Percentiles rank a stretch among this genome's conserved stretches.
Conservation (phyloP, 2,113 vertebrate genomes). For the Turnix velox region DNA sequence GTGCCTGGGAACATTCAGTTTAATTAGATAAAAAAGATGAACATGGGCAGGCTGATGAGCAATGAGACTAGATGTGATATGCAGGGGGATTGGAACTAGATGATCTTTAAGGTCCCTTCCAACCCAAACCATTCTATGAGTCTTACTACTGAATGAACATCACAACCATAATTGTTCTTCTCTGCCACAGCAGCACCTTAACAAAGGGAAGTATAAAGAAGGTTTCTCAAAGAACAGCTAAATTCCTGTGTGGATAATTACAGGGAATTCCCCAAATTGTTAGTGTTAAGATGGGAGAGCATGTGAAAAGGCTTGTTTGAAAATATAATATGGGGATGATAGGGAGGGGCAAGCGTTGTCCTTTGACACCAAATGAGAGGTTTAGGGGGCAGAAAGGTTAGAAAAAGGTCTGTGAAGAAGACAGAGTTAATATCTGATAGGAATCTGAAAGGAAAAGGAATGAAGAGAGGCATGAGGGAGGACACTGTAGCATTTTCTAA, state of each 20-base stretch:
- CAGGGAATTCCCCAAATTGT: background rate
- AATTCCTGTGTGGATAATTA: background rate
- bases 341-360: background rate
- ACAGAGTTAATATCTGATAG: background rate
- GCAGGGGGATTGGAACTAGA: too few relatives aligned
- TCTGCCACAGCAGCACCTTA: background rate
- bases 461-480: background rate
- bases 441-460: background rate
- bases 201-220: background rate
- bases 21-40: background rate
- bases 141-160: background rate
- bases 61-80: background rate
- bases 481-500: background rate
- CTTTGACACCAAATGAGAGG: background rate
- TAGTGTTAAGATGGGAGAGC: background rate
- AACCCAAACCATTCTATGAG: too few relatives aligned
- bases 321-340: background rate
- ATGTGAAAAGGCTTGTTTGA: background rate
- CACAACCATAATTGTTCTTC: rapidly evolving
- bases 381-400: background rate
- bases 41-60: background rate
- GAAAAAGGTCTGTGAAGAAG: background rate
- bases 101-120: too few relatives aligned
- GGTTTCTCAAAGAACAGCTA: background rate
- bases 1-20: background rate